Evolutionary conservation across 2,888 invertebrate genomes (phyloP), one percentile per base, ranked within the genome.

Genomic region (Merodon equestris): DNA sequence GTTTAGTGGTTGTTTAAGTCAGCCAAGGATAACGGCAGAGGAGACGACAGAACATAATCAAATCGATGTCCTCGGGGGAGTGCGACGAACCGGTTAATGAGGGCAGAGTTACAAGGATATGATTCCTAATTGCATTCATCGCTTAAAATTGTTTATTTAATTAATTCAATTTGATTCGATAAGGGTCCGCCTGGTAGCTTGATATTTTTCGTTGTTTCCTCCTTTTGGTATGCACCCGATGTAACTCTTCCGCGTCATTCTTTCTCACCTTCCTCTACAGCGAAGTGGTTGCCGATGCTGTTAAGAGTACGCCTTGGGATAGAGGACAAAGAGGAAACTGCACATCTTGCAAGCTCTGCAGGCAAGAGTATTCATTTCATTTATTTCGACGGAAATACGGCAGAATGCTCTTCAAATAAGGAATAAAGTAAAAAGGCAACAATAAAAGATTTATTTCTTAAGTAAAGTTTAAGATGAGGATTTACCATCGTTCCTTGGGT

Each of bases 211-310:
- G 14, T 42, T 40, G 36, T 14, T 34, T 68, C 34, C 44, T 36
- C 15, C 27, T 45, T 17, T 19, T 51, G 15, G 40, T 3, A 7
- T 17, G 57, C 50, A 45, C 13, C 38, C 63, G 34, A 4, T 40
- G 36, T 82, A 82, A 83, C 83, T 83, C 82, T 82, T 84, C 84
- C 82, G 84, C 84, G 85, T 60, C 67, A 36, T 57, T 34, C 45
- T 45, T 71, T 61, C 60, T 51, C 66, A 60, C 51, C 44, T 50
- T 19, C 27, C 19, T 17, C 12, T 14, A 40, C 47, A 7, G 19
- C 15, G 15, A n/a, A 38, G 15, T 61, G 64, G 47, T 36, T n/a
- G n/a, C n/a, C n/a, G n/a, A n/a, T n/a, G n/a, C 68, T 63, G 45
- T 48, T 9, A 12, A 15, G n/a, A 60, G 1, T 5, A 17, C 1